Conservation (phyloP, 2,888 invertebrate species). For the Lasius fuliginosus region DNA sequence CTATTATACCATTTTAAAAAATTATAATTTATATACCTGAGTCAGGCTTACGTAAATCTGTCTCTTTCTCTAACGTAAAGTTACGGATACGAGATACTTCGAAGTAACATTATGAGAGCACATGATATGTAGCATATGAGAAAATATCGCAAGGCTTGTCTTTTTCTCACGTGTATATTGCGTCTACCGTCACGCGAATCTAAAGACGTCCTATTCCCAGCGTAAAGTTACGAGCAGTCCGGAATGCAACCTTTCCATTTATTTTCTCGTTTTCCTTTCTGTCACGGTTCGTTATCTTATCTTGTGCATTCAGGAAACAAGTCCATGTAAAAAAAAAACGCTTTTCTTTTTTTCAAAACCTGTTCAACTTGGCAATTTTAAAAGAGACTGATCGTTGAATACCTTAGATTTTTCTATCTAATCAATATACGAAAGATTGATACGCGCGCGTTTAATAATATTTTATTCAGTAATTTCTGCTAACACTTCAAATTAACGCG, state of each 20-base stretch:
- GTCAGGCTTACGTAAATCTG: neutral
- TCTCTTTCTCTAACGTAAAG: conserved; percentile 1
- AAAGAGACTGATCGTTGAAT: neutral
- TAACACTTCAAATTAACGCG: neutral
- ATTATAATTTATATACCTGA: neutral
- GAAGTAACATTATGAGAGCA: conserved; percentile 36
- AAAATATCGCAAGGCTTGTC: conserved; percentile 59
- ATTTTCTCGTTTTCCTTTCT: conserved; percentile 58
- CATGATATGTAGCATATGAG: conserved; percentile 52
- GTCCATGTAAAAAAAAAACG: neutral
- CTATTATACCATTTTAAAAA: neutral
- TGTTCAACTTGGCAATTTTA: neutral
- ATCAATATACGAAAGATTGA: neutral
- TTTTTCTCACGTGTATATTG: conserved; percentile 72
- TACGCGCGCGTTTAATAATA: neutral
- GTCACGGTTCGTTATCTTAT: conserved; percentile 22
- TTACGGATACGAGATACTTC: neutral
- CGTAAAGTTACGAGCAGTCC: conserved; percentile 43
- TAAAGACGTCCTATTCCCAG: conserved; percentile 73
- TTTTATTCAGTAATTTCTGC: neutral
- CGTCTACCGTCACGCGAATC: conserved; percentile 72
- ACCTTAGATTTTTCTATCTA: neutral
- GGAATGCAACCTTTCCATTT: conserved; percentile 56
- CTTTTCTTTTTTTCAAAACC: neutral
- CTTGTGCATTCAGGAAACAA: conserved; percentile 61